Conservation (phyloP, 2,797 vertebrate genomes). For the Mustela erminea region DNA sequence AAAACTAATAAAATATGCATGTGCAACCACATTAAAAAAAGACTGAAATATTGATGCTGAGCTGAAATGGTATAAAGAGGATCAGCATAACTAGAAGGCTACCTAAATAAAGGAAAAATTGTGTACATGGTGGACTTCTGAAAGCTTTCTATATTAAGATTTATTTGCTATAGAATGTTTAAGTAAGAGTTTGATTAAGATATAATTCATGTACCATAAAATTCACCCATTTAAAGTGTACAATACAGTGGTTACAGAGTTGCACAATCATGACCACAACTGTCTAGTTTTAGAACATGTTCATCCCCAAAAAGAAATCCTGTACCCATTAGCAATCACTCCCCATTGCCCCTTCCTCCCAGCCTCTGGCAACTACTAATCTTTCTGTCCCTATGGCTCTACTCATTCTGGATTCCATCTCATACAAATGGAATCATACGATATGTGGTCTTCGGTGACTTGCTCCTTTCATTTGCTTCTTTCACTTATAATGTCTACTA, state of each 20-base stretch:
- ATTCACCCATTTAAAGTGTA: background rate
- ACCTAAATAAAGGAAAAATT: constrained; percentile 21
- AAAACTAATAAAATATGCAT: constrained; percentile 73
- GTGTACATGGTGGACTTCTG: background rate
- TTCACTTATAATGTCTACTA: background rate
- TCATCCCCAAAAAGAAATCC: background rate
- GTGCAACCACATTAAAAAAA: constrained; percentile 27
- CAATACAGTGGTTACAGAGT: background rate
- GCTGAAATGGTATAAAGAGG: constrained; percentile 23
- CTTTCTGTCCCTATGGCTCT: background rate
- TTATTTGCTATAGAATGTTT: constrained; percentile 11
- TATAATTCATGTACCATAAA: constrained; percentile 12
- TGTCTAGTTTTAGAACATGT: constrained; percentile 43
- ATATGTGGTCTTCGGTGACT: background rate
- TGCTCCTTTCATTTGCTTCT: constrained; percentile 38
- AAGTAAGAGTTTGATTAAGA: constrained; percentile 18
- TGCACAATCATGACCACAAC: background rate
- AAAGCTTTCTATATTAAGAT: constrained; percentile 47
- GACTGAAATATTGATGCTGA: constrained; percentile 62
- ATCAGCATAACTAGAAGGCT: background rate
- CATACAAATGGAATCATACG: background rate
- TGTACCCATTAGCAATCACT: background rate
- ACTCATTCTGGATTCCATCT: background rate
- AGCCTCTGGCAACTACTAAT: background rate
- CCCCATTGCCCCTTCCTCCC: background rate